Conservation (phyloP, 2,888 invertebrate species). For the Lordiphosa fenestrarum region DNA sequence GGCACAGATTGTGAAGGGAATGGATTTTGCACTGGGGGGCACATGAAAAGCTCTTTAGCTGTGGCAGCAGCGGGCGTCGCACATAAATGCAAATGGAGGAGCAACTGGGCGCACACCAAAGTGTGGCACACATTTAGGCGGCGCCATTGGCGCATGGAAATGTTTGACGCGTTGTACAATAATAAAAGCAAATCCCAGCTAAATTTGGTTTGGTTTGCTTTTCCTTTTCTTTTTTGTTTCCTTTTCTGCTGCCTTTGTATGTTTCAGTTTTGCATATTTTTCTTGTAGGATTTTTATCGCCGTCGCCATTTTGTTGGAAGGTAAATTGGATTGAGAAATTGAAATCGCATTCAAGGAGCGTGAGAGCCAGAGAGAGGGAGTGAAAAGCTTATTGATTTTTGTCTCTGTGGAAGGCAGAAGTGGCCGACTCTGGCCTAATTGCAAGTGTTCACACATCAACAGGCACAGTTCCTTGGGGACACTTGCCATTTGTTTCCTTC, state of each 20-base stretch:
- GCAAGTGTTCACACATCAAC: neutral
- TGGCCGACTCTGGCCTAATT: too few relatives aligned
- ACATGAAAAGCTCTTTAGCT: slow-evolving; percentile 30
- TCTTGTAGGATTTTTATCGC: slow-evolving; percentile 69
- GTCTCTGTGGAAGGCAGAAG: neutral
- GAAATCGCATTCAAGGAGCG: slow-evolving; percentile 60
- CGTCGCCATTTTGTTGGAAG: slow-evolving; percentile 61
- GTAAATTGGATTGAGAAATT: slow-evolving; percentile 73
- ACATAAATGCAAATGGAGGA: slow-evolving; percentile 65
- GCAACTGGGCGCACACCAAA: slow-evolving; percentile 24
- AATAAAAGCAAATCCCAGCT: slow-evolving; percentile 64
- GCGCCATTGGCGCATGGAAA: slow-evolving; percentile 58
- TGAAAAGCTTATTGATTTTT: slow-evolving; percentile 63
- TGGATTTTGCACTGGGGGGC: slow-evolving; percentile 54
- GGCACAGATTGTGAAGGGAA: slow-evolving; percentile 19
- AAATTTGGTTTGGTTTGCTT: slow-evolving; percentile 13
- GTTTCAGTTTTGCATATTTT: slow-evolving; percentile 67
- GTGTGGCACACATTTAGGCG: slow-evolving; percentile 72
- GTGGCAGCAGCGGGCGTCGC: slow-evolving; percentile 44
- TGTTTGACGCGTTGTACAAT: slow-evolving; percentile 65
- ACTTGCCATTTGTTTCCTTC: too few relatives aligned
- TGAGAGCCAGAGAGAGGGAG: slow-evolving; percentile 24
- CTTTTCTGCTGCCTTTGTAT: slow-evolving; percentile 20
- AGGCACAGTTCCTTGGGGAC: too few relatives aligned
- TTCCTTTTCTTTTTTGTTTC: too few relatives aligned